Conservation (phyloP, 2,113 vertebrate species). For the Campylorhamphus procurvoides region DNA sequence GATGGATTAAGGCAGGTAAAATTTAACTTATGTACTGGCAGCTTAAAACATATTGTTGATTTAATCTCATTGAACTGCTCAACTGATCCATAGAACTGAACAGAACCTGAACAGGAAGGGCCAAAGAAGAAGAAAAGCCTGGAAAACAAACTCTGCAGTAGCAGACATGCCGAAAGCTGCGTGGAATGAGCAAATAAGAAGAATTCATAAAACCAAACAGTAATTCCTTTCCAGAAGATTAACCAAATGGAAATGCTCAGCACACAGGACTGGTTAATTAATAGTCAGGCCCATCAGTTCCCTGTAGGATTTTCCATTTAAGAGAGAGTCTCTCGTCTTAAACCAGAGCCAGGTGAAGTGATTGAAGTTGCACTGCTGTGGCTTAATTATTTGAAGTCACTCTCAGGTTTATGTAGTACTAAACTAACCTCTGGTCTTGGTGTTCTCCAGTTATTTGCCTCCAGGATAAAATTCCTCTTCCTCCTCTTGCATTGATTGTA, state of each 20-base stretch:
- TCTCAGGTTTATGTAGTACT: background rate
- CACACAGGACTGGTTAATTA: constrained; percentile 53
- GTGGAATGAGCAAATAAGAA: constrained; percentile 22
- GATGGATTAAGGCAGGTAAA: constrained; percentile 54
- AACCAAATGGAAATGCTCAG: constrained; percentile 55
- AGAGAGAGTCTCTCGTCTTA: background rate
- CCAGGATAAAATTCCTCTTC: background rate
- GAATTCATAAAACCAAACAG: constrained; percentile 28
- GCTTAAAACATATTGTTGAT: constrained; percentile 26
- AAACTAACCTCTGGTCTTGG: background rate
- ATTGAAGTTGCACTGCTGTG: background rate
- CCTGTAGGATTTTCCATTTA: constrained; percentile 29
- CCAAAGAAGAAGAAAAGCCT: constrained; percentile 10
- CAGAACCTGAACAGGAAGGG: constrained; percentile 7
- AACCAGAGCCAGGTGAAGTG: background rate
- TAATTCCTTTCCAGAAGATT: constrained; percentile 65
- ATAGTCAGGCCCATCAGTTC: constrained; percentile 42
- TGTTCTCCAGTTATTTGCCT: background rate
- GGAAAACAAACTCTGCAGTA: background rate
- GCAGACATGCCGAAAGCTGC: constrained; percentile 22
- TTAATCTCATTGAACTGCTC: constrained; percentile 57
- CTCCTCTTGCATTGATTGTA: background rate
- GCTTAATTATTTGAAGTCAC: background rate
- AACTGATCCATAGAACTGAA: constrained; percentile 15
- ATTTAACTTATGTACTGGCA: constrained; percentile 46